phyloP scores from a whole-genome alignment of 2,113 vertebrate species.

The Pungitius pungitius region DNA sequence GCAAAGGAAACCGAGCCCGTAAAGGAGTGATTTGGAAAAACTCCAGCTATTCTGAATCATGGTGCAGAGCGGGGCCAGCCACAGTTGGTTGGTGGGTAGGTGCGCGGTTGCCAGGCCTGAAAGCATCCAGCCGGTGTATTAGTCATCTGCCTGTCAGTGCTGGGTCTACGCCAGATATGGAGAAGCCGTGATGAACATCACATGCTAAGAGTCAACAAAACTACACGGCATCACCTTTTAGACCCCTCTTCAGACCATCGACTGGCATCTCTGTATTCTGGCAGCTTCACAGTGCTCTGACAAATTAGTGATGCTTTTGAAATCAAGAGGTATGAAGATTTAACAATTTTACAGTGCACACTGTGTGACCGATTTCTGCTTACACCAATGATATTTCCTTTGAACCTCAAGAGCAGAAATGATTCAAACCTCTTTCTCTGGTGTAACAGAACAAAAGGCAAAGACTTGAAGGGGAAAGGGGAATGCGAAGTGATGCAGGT shows the following conservation, averaged over 20 bases:
- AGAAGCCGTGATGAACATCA: conserved; percentile 33
- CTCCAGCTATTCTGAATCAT: conserved; percentile 42
- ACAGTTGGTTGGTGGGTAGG: conserved; percentile 60
- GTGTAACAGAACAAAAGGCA: conserved; percentile 21
- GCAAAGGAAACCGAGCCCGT: conserved; percentile 27
- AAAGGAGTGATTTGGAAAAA: conserved; percentile 31
- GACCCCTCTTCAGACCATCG: not conserved
- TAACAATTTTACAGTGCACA: conserved; percentile 27
- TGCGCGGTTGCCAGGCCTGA: conserved; percentile 55
- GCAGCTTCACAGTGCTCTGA: conserved; percentile 18
- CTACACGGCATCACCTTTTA: not conserved
- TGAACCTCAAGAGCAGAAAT: conserved; percentile 38
- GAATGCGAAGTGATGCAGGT: conserved; percentile 18
- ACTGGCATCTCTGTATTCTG: conserved; percentile 4
- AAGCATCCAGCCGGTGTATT: conserved; percentile 61
- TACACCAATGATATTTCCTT: conserved; percentile 34
- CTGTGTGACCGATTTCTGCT: conserved; percentile 44
- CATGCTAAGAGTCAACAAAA: conserved; percentile 29
- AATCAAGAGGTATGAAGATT: conserved; percentile 46
- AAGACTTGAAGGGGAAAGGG: not conserved
- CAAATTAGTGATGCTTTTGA: conserved; percentile 43
- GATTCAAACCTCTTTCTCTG: conserved; percentile 31
- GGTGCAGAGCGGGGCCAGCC: conserved; percentile 50
- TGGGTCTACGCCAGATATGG: conserved; percentile 43
- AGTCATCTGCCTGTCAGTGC: conserved; percentile 70